Conservation (phyloP, 53 echinoderm and acorn worm genomes). For the Antedon mediterranea region DNA sequence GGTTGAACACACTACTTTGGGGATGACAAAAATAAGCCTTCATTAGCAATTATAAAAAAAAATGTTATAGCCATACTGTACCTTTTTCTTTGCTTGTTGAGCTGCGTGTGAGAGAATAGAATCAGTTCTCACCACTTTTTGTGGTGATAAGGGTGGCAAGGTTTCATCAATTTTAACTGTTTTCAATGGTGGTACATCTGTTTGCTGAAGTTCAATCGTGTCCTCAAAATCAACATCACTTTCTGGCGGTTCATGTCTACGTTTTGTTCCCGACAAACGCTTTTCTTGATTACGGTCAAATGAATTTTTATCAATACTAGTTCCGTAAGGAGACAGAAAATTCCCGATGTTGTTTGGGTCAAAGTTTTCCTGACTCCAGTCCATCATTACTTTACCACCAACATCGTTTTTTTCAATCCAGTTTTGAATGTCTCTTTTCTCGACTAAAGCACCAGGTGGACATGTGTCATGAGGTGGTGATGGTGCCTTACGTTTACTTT, state of each 20-base stretch:
- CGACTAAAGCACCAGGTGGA: neutral
- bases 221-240: neutral
- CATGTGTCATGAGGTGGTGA: slow-evolving; percentile 36
- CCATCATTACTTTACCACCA: neutral
- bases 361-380: neutral
- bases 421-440: neutral
- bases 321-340: neutral
- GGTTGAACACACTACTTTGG: no score
- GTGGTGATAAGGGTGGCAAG: neutral
- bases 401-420: neutral
- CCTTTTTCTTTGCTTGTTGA: neutral
- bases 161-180: neutral
- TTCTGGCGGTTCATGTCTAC: neutral
- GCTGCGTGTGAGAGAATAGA: neutral
- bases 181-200: neutral
- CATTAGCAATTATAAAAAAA: no score
- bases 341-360: neutral
- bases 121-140: neutral
- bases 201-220: neutral
- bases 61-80: neutral
- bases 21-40: no score
- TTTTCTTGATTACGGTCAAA: neutral
- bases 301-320: neutral
- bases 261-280: neutral
- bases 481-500: slow-evolving; percentile 83